Conservation (phyloP, 2,888 invertebrate genomes). For the Scelioninae gen. 1 region DNA sequence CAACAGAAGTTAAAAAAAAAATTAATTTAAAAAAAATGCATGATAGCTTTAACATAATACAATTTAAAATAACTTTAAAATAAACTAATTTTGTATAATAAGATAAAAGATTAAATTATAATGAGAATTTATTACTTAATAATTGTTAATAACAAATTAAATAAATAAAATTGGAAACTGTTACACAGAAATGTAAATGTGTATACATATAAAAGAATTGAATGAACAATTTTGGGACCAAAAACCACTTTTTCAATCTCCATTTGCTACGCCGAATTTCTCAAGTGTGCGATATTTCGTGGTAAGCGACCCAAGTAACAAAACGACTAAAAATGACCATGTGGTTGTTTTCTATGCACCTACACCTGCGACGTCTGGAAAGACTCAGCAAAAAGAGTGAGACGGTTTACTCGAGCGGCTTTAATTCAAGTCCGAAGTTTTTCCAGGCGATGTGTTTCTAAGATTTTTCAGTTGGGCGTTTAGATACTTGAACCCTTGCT, state of each 20-base stretch:
- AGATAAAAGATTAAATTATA: no score
- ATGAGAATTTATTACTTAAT: no score
- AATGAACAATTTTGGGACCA: no score
- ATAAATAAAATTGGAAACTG: no score
- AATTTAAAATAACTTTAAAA: no score
- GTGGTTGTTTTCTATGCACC: conserved; percentile 10
- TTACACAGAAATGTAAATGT: no score
- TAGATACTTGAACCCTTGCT: conserved; percentile 15
- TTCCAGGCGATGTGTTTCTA: conserved; percentile 27
- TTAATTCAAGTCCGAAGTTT: conserved; percentile 32
- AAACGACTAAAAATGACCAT: conserved; percentile 8
- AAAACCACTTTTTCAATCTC: neutral
- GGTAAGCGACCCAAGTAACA: conserved; percentile 8
- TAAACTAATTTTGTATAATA: no score
- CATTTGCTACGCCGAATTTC: neutral
- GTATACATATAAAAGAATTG: no score
- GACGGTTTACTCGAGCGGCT: conserved; percentile 21
- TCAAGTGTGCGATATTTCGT: neutral
- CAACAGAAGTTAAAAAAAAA: no score
- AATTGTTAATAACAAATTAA: no score
- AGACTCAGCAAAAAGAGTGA: conserved; percentile 13
- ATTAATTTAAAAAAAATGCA: no score
- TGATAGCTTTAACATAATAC: no score
- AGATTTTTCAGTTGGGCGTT: conserved; percentile 6
- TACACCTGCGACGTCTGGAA: conserved; percentile 14